Base-by-base conservation (phyloP, 2,797 vertebrate species). In the Huso huso region DNA sequence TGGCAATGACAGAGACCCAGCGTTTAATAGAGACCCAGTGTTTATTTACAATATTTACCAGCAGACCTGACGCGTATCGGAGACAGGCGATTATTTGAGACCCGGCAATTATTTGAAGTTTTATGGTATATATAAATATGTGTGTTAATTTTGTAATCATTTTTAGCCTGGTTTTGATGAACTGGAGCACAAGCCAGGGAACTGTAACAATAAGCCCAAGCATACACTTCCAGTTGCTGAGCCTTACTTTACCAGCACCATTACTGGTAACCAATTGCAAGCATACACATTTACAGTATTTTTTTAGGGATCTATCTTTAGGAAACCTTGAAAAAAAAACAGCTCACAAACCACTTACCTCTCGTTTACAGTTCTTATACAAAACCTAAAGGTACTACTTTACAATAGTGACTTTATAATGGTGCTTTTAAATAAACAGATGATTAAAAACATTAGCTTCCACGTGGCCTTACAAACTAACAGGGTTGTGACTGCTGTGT, bases 321-420 rank as follows among this genome's bases (percentile, higher is more conserved):
- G 70, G 82, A 93, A 92, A 92, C 91, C 92, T 85, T 79, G 82
- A 83, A 83, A 37, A 88, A 91, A 90, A 85, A 37, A 37, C 91
- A 92, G 89, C 90, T 93, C 84, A 87, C 91, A 93, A 81, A 85
- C 86, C 84, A 81, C 84, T 82, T 96, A 98, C 94, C 93, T 98
- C 95, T 94, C 94, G 94, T 95, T 98, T 96, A 96, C 94, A 94
- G 92, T 93, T 94, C 91, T 90, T 94, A 92, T 91, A 94, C 87
- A 90, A 90, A 93, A 90, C 88, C 92, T 93, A 94, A 93, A 90
- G 92, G 93, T 95, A 97, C 96, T 97, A 95, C 95, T 98, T 95
- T 97, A 94, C 91, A 90, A 93, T 90, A 88, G 87, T 83, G 87
- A 91, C 89, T 94, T 93, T 87, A 92, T 87, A 91, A 95, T 94